Base-by-base conservation (phyloP, 2,888 invertebrate species). In the Petrolisthes manimaculis region DNA sequence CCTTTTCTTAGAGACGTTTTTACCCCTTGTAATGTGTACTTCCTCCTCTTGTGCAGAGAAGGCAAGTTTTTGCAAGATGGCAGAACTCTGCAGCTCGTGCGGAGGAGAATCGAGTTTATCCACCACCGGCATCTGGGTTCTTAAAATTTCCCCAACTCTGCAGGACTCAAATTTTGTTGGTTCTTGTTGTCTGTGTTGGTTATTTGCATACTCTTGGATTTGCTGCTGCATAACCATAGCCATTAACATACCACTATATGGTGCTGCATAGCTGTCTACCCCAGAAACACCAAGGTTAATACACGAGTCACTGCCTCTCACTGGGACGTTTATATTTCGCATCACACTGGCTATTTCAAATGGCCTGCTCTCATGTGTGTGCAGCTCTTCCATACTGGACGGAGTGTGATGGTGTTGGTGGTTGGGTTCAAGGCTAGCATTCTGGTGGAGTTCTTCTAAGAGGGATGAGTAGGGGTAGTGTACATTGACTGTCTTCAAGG, bases 391-490 rank as follows among this genome's bases (percentile, higher is more conserved):
- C 5, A 61, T 21, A n/a, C 61, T 77, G 81, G 84, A 84, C 75
- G 88, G 84, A 80, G 80, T 81, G 71, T n/a, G 14, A 1, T 37
- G 37, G 37, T 37, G 37, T 37, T 37, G 37, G 37, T 37, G 67
- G 37, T n/a, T 61, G 54, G 37, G 21, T 55, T 71, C 69, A 37
- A 55, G 37, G 14, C 75, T 54, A 53, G 81, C 88, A 81, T 69
- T 81, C n/a, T 75, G 84, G 74, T 88, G 84, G n/a, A 88, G 84
- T 37, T 81, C 84, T 61, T 88, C 74, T n/a, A 88, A 67, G 67
- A 88, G 84, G 51, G 88, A 80, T 21, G 88, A 80, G 51, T 88
- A 88, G 0, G 88, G 88, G 78, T 84, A 88, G 53, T 81, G 84
- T 37, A 88, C 81, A 54, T 84, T 67, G 5, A 51, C 53, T 54